Evolutionary conservation across 2,888 invertebrate genomes (phyloP), one percentile per base, ranked within the genome.

Genomic region (Isoperla grammatica): DNA sequence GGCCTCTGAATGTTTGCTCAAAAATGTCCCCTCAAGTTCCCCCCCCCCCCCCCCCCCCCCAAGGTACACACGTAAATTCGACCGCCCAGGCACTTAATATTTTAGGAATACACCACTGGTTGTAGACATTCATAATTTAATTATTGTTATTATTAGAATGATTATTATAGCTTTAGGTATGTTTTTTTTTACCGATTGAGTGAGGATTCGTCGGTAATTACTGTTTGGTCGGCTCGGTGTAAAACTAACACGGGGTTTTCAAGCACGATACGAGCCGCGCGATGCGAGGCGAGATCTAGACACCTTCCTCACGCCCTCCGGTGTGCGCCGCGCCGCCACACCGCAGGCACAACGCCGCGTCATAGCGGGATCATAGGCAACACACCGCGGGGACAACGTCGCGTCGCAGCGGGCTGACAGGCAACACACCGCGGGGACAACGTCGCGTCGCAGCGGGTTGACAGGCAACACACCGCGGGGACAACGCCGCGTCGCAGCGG

Each of bases 41-140:
- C n/a, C n/a, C n/a, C n/a, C n/a, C n/a, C n/a, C n/a, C n/a, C n/a
- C n/a, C n/a, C n/a, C n/a, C n/a, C n/a, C n/a, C n/a, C n/a, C n/a
- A n/a, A n/a, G n/a, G n/a, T n/a, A n/a, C n/a, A n/a, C n/a, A n/a
- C n/a, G n/a, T n/a, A n/a, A n/a, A n/a, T n/a, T n/a, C n/a, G n/a
- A n/a, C n/a, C n/a, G n/a, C n/a, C n/a, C n/a, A n/a, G n/a, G n/a
- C n/a, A n/a, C n/a, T n/a, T n/a, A n/a, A n/a, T n/a, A n/a, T n/a
- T n/a, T n/a, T n/a, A n/a, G n/a, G n/a, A n/a, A n/a, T n/a, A n/a
- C n/a, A 48, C 20, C 20, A 43, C 43, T 43, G 17, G 43, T 48
- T 48, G 48, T 50, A 53, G 39, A 53, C 53, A 53, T 53, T 53
- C 53, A 11, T 53, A 37, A 53, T 53, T 53, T 53, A 53, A 53